Percentiles rank a stretch among this genome's conserved stretches.
phyloP scores from a whole-genome alignment of 2,888 invertebrate genomes.

The Lithosia quadra region DNA sequence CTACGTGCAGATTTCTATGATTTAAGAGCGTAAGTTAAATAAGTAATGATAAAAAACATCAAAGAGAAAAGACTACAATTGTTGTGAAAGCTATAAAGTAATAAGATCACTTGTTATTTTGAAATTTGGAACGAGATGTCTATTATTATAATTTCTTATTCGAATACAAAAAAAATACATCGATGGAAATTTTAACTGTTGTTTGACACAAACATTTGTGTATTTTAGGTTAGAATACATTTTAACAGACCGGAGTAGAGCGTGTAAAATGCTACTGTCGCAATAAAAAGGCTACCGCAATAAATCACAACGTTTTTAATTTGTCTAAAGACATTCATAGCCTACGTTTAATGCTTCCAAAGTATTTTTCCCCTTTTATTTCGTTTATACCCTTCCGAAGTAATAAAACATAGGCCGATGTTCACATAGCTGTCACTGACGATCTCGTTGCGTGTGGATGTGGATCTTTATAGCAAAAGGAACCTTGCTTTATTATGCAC shows the following conservation, averaged over 20 bases:
- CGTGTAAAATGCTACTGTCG: slow-evolving; percentile 54
- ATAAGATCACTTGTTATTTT: neutral
- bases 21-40: neutral
- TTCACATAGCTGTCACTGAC: slow-evolving; percentile 60
- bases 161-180: neutral
- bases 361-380: slow-evolving; percentile 72
- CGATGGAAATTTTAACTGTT: neutral
- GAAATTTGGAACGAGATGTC: neutral
- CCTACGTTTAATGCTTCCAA: slow-evolving; percentile 66
- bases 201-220: slow-evolving; percentile 13
- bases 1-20: neutral
- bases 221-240: slow-evolving; percentile 42
- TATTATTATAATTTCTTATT: neutral
- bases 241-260: slow-evolving; percentile 29
- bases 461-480: slow-evolving; percentile 44
- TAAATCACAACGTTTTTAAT: slow-evolving; percentile 77
- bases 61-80: neutral
- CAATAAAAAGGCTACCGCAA: slow-evolving; percentile 55
- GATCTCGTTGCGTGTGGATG: slow-evolving; percentile 51
- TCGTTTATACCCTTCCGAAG: slow-evolving; percentile 64
- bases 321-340: slow-evolving; percentile 69
- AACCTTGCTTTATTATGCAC: slow-evolving; percentile 36
- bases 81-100: no score
- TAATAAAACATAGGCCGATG: slow-evolving; percentile 72
- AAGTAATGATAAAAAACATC: neutral